Conservation (phyloP, 2,888 invertebrate species). For the Flexamia atlantica region DNA sequence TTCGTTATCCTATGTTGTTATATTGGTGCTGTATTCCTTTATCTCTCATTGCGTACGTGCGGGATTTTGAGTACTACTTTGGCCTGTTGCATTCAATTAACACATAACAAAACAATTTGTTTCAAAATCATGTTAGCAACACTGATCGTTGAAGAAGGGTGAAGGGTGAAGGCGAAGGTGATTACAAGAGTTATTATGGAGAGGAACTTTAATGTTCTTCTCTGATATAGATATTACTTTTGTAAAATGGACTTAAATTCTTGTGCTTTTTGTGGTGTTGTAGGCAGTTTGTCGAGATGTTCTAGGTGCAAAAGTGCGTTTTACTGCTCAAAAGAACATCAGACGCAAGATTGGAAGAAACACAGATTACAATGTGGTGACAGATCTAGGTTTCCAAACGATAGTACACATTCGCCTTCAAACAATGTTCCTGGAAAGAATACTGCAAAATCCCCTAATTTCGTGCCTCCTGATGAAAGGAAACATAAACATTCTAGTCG, state of each 20-base stretch:
- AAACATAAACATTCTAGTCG: constrained; percentile 48
- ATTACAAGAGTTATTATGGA: constrained; percentile 54
- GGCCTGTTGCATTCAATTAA: neutral
- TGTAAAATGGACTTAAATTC: constrained; percentile 64
- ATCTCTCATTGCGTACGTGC: constrained; percentile 11
- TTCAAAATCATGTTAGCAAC: constrained; percentile 4
- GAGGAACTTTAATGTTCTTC: neutral
- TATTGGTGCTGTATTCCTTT: neutral
- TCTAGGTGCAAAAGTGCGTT: constrained; percentile 84
- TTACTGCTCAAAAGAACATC: constrained; percentile 90
- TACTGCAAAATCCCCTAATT: neutral
- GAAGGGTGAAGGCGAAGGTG: constrained; percentile 52
- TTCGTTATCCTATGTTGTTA: too few species aligned
- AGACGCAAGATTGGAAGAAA: constrained; percentile 87
- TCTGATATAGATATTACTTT: constrained; percentile 4
- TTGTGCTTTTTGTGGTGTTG: constrained; percentile 78
- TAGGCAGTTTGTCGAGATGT: constrained; percentile 83
- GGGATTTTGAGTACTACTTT: neutral
- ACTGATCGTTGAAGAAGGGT: constrained; percentile 1
- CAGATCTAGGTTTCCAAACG: constrained; percentile 45
- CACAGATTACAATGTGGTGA: constrained; percentile 78
- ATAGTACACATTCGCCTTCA: neutral
- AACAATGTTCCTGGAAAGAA: constrained; percentile 29
- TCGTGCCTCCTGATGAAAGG: neutral
- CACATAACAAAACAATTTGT: neutral